phyloP scores from a whole-genome alignment of 2,888 invertebrate species.

The Philhelius pedissequus region DNA sequence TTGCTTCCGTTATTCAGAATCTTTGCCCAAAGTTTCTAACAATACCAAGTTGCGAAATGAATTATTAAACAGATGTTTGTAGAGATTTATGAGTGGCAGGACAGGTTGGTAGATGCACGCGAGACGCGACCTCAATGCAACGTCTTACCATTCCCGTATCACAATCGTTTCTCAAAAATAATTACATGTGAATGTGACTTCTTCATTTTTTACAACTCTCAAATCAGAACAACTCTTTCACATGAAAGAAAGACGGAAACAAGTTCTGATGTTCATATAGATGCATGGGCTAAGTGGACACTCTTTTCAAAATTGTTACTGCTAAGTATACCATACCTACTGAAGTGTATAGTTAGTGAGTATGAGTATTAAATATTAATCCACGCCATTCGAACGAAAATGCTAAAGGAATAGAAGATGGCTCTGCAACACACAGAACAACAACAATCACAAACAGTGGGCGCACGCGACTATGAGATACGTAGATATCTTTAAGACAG shows the following conservation, averaged over 20 bases:
- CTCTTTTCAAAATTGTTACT: conserved; percentile 21
- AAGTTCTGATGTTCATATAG: conserved; percentile 26
- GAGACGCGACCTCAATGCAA: conserved; percentile 1
- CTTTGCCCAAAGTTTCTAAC: neutral
- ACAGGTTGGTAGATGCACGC: neutral
- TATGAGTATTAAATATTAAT: conserved; percentile 30
- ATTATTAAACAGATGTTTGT: neutral
- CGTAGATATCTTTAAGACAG: conserved; percentile 22
- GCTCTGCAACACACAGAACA: neutral
- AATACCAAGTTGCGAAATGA: neutral
- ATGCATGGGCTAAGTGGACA: conserved; percentile 54
- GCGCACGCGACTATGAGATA: neutral
- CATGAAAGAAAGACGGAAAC: conserved; percentile 28
- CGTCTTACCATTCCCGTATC: neutral
- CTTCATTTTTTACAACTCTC: conserved; percentile 6
- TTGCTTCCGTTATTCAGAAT: neutral
- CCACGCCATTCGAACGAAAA: conserved; percentile 6
- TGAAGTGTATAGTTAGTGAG: too few relatives aligned
- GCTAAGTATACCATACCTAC: too few relatives aligned
- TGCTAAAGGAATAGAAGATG: neutral
- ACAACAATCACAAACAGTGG: neutral
- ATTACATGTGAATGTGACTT: conserved; percentile 33
- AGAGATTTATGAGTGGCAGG: conserved; percentile 1
- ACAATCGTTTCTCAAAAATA: conserved; percentile 17
- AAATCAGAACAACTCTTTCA: conserved; percentile 6